Evolutionary conservation across 2,888 invertebrate species (phyloP).

Genomic region (Serripes groenlandicus): DNA sequence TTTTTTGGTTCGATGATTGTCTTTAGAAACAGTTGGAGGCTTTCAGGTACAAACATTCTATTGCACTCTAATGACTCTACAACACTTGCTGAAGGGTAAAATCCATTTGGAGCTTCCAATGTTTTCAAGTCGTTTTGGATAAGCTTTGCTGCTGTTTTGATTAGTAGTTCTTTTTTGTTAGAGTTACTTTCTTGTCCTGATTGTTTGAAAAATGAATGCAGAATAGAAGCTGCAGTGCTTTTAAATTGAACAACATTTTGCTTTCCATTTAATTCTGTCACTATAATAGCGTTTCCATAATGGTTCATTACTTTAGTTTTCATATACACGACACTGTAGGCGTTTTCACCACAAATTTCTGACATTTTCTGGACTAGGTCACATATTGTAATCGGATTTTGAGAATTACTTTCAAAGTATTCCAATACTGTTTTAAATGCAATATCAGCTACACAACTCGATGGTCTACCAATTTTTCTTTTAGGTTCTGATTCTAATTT

Average conservation of each 20-base stretch:
- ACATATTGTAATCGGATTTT: conserved; percentile 43
- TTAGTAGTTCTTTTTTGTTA: conserved; percentile 46
- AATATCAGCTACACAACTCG: background rate
- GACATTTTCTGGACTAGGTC: conserved; percentile 43
- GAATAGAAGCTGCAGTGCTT: conserved; percentile 45
- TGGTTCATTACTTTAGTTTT: conserved; percentile 59
- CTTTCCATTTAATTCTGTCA: conserved; percentile 60
- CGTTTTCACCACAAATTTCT: conserved; percentile 27
- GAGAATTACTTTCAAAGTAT: conserved; percentile 43
- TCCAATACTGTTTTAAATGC: conserved; percentile 19
- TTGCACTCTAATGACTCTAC: conserved; percentile 15
- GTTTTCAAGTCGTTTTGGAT: conserved; percentile 68
- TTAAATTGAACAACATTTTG: conserved; percentile 60
- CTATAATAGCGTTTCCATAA: conserved; percentile 59
- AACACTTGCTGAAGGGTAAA: conserved; percentile 29
- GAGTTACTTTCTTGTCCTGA: conserved; percentile 25
- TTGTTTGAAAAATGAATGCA: conserved; percentile 51
- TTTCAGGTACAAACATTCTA: conserved; percentile 6
- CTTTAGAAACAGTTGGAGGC: conserved; percentile 4
- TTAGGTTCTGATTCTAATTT: background rate
- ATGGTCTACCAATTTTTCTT: background rate
- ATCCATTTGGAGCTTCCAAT: background rate
- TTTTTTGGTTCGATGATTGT: conserved; percentile 7
- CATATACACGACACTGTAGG: conserved; percentile 46
- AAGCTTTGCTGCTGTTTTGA: conserved; percentile 69